phyloP scores from a whole-genome alignment of 2,113 vertebrate genomes.

The Corythaeola cristata region DNA sequence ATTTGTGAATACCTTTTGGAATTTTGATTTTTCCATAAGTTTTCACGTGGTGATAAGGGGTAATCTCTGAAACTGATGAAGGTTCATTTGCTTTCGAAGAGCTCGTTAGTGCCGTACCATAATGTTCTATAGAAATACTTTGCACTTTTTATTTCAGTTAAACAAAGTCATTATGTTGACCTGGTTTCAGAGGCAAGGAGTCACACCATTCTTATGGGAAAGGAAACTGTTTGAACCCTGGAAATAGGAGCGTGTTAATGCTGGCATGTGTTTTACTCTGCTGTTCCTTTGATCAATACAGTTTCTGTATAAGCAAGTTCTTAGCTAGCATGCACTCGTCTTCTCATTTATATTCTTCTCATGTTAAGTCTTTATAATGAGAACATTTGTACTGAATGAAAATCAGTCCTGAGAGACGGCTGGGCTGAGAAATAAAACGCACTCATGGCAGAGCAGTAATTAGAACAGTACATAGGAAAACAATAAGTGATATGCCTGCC shows the following conservation, averaged over 20 bases:
- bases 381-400: conserved; percentile 56
- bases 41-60: background rate
- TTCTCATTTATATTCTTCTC: conserved; percentile 65
- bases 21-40: background rate
- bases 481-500: conserved; percentile 12
- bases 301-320: conserved; percentile 11
- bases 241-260: background rate
- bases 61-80: background rate
- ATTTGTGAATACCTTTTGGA: background rate
- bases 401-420: conserved; percentile 7
- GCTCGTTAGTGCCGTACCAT: background rate
- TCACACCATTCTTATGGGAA: background rate
- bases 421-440: conserved; percentile 10
- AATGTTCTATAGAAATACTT: background rate
- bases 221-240: background rate
- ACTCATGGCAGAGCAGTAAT: conserved; percentile 34
- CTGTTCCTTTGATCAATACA: conserved; percentile 32
- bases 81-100: background rate
- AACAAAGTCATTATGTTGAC: background rate
- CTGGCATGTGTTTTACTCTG: background rate
- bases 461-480: conserved; percentile 9
- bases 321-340: conserved; percentile 1
- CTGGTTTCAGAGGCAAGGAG: background rate
- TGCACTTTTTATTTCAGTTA: background rate
- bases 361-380: conserved; percentile 34